Conservation (phyloP, 1,140 invertebrate genomes). For the Pristionchus pacificus region DNA sequence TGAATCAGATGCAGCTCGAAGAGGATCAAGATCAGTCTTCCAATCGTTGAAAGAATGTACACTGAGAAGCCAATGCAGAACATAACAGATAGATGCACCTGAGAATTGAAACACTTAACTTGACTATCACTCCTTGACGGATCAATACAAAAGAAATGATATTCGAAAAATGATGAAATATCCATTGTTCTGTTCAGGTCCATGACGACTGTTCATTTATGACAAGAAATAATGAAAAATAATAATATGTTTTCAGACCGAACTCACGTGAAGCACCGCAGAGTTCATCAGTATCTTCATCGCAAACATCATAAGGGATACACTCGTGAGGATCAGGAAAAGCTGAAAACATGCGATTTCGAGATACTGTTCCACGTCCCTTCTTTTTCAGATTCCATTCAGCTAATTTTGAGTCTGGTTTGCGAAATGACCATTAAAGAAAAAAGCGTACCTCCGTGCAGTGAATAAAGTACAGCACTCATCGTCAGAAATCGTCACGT, state of each 20-base stretch:
- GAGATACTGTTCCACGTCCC: too few species aligned
- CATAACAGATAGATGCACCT: background rate
- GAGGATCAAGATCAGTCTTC: background rate
- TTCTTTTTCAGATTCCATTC: too few species aligned
- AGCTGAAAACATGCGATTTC: background rate
- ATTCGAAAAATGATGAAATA: background rate
- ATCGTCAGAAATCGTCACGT: too few species aligned
- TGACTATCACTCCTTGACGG: too few species aligned
- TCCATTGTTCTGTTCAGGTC: too few species aligned
- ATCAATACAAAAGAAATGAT: too few species aligned
- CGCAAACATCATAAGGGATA: background rate
- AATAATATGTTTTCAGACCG: background rate
- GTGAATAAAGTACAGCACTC: background rate
- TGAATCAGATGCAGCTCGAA: background rate
- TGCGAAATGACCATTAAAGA: too few species aligned
- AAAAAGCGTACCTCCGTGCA: background rate
- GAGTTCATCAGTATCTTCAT: background rate
- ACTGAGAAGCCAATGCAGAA: background rate
- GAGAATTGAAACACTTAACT: too few species aligned
- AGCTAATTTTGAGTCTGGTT: too few species aligned
- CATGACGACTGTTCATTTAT: too few species aligned
- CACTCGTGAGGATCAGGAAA: background rate
- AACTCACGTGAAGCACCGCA: background rate
- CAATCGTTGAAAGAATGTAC: background rate
- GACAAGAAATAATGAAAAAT: too few species aligned